phyloP scores from a whole-genome alignment of 2,888 invertebrate genomes.

The Pristionchus exspectatus region DNA sequence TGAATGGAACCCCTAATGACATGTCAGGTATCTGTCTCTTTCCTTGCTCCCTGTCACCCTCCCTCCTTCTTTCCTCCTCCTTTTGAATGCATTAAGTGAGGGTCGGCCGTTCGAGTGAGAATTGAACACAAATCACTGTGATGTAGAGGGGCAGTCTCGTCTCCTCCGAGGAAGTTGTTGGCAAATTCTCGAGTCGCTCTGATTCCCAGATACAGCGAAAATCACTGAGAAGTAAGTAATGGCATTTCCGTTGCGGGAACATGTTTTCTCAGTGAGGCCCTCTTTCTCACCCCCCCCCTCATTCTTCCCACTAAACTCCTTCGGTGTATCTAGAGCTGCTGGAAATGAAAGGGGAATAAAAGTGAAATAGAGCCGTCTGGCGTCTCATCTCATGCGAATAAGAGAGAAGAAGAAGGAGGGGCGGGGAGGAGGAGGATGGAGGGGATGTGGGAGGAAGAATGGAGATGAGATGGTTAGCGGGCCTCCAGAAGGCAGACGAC shows the following conservation, averaged over 20 bases:
- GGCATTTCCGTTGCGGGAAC: constrained; percentile 27
- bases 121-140: constrained; percentile 36
- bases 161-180: not conserved
- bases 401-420: not conserved
- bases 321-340: constrained; percentile 14
- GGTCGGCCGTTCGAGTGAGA: constrained; percentile 10
- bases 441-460: constrained; percentile 45
- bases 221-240: constrained; percentile 36
- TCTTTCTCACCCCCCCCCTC: not conserved
- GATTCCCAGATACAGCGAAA: not conserved
- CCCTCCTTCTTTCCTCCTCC: not conserved
- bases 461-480: constrained; percentile 12
- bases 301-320: not conserved
- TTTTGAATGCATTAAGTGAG: constrained; percentile 4
- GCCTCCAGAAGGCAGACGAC: not conserved
- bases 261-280: constrained; percentile 5
- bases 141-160: not conserved
- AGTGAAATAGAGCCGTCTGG: constrained; percentile 49
- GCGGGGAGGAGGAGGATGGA: not conserved
- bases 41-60: not conserved
- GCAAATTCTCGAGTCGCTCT: not conserved
- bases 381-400: constrained; percentile 49
- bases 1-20: not conserved
- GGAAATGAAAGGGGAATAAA: constrained; percentile 47
- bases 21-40: not conserved